Evolutionary conservation across 2,113 vertebrate genomes (phyloP).

Genomic region (Copsychus sechellarum): DNA sequence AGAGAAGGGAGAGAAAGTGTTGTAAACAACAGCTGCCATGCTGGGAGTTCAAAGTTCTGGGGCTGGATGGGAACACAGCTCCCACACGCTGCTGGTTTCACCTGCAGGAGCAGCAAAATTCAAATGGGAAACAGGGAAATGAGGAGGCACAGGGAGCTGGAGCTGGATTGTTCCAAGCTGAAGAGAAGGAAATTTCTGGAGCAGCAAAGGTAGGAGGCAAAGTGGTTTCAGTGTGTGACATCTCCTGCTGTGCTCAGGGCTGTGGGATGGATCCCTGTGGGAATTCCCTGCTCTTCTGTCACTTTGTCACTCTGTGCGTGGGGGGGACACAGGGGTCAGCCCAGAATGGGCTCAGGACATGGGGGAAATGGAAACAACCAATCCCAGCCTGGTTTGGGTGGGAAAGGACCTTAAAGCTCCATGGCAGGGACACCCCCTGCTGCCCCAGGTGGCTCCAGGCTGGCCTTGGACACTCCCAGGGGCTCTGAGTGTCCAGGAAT

Average conservation of each 20-base stretch:
- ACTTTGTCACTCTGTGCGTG: background rate
- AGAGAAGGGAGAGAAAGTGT: background rate
- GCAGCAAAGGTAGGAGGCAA: conserved; percentile 44
- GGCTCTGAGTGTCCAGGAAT: background rate
- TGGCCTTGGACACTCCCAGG: background rate
- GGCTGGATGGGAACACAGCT: background rate
- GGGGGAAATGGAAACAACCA: background rate
- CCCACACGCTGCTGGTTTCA: background rate
- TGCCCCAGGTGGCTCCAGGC: background rate
- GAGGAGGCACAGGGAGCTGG: background rate
- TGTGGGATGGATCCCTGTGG: fast-evolving
- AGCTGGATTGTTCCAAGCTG: background rate
- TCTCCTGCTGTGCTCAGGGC: too few relatives aligned
- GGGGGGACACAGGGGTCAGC: background rate
- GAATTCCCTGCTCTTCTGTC: background rate
- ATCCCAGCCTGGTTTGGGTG: background rate
- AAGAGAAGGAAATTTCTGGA: background rate
- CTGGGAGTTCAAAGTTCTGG: background rate
- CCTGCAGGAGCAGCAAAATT: background rate
- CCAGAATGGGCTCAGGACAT: background rate
- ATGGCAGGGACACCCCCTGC: too few relatives aligned
- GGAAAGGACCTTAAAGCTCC: background rate
- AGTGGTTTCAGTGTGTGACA: background rate
- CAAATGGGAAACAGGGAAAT: background rate
- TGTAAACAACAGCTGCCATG: conserved; percentile 59